Base-by-base conservation (phyloP, 2,113 vertebrate genomes). In the Dromiciops gliroides region DNA sequence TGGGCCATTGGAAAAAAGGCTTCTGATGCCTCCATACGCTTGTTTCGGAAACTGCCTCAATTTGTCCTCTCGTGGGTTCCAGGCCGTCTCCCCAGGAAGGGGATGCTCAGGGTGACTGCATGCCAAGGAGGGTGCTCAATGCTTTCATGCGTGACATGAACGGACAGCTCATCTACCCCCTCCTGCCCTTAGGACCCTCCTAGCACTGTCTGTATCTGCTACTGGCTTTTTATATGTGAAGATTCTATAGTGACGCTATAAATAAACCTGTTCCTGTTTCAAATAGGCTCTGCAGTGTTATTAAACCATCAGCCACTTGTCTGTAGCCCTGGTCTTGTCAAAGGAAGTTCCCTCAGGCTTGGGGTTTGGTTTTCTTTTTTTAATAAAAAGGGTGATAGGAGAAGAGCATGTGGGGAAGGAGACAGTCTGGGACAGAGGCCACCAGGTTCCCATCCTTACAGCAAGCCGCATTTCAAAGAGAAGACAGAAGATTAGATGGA, bases 251-350 rank as follows among this genome's bases (percentile, higher is more conserved):
- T 98, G 92, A 98, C 98, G 95, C 98, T 94, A 97, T 97, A 98
- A 99, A 98, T 99, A 98, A 99, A 99, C 96, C 94, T 95, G 44
- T 89, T 52, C 75, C 94, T 98, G 98, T 98, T 95, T 95, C 92
- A 97, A 97, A 95, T 94, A 96, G 94, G 97, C 96, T 98, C 93
- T 96, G 98, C 95, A 97, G 95, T 97, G 95, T 93, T 97, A 95
- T 97, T 93, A 92, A 51, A 90, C 94, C 83, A n/a, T 28, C 75
- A 53, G 50, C 89, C 47, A 47, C 1, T n/a, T 11, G 0, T 95
- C 51, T 51, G 28, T 49, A 83, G 16, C 37, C 3, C 28, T n/a
- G 60, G n/a, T 10, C 0, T 83, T 83, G n/a, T 83, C n/a, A 44
- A 83, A 83, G 67, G 67, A 44, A 83, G n/a, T 44, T 19, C 19